These are phyloP conservation scores for Lithophane ornitopus DNA, from an alignment of 2,888 invertebrate genomes.

Conservation along the genomic window DNA sequence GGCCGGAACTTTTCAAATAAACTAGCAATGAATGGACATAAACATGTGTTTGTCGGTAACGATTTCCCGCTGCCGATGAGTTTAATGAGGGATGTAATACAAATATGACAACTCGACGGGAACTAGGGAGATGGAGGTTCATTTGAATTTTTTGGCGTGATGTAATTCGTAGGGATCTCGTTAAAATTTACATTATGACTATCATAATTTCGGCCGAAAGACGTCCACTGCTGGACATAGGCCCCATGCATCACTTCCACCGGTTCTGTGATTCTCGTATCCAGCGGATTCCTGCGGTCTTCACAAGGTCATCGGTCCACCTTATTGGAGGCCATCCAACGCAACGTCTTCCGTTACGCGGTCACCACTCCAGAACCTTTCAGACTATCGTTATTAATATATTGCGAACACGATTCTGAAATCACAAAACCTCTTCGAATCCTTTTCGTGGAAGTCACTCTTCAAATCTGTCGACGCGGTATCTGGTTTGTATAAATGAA, in stretches of 20 bases:
- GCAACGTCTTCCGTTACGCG: no score
- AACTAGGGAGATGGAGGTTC: background rate
- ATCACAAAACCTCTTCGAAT: background rate
- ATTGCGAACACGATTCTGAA: background rate
- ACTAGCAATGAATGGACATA: constrained; percentile 84
- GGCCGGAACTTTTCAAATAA: constrained; percentile 87
- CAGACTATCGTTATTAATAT: background rate
- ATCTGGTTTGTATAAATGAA: background rate
- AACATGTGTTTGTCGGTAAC: constrained; percentile 79
- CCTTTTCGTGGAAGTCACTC: background rate
- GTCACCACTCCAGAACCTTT: no score
- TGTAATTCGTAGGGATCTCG: background rate
- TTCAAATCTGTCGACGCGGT: background rate
- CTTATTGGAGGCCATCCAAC: no score
- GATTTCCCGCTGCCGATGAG: constrained; percentile 53
- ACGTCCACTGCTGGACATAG: no score
- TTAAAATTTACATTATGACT: background rate
- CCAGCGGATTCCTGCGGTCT: no score
- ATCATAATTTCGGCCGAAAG: background rate
- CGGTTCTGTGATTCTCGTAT: no score
- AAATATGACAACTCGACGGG: constrained; percentile 14
- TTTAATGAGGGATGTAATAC: constrained; percentile 45
- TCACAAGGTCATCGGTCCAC: no score
- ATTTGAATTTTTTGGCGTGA: background rate
- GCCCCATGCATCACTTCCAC: no score